Conservation (phyloP, 2,888 invertebrate genomes). For the Aphodius sticticus region DNA sequence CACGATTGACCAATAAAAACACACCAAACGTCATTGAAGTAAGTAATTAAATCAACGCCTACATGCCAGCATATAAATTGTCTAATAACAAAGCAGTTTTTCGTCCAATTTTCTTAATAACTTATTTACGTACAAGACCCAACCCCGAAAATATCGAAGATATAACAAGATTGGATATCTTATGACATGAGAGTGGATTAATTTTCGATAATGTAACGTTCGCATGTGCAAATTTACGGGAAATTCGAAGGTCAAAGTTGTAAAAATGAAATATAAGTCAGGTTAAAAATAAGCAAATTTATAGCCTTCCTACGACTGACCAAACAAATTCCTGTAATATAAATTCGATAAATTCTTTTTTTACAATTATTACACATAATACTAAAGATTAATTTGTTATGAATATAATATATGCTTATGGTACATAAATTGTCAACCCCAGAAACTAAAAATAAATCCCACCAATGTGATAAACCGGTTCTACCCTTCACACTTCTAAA, state of each 20-base stretch:
- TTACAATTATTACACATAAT: no score
- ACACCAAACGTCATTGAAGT: no score
- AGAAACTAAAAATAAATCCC: no score
- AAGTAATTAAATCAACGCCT: background rate
- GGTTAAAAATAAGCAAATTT: no score
- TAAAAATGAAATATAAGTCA: no score
- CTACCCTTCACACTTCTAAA: background rate
- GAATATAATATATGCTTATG: no score
- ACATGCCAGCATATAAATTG: background rate
- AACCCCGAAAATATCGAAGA: background rate
- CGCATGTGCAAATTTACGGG: background rate
- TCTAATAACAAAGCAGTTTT: background rate
- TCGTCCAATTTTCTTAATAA: background rate
- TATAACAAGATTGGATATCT: background rate
- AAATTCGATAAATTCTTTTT: no score
- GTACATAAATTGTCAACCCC: no score
- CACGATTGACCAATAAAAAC: background rate
- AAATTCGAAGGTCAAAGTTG: background rate
- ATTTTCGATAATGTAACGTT: background rate
- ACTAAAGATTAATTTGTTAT: no score
- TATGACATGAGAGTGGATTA: background rate
- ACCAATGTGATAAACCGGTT: no score
- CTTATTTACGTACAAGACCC: background rate
- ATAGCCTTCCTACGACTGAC: no score
- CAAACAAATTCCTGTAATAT: no score